Percentiles rank a stretch among this genome's conserved stretches.
Conservation (phyloP, 2,797 vertebrate genomes). For the Zenarchopterus dispar region DNA sequence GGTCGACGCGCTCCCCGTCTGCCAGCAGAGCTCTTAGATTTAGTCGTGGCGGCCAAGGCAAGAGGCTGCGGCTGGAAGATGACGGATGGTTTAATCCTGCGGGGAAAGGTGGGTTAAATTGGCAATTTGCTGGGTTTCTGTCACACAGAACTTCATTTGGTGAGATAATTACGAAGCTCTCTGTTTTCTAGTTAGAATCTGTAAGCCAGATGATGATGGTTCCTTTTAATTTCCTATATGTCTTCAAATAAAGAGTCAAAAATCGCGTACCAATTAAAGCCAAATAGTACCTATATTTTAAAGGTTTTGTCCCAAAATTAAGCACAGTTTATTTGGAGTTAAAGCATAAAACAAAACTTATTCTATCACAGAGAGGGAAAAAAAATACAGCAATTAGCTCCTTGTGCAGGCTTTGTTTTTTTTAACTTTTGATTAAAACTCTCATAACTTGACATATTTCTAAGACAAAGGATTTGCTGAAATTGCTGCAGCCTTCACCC, state of each 20-base stretch:
- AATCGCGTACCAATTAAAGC: background rate
- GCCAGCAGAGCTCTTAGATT: constrained; percentile 55
- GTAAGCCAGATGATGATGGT: constrained; percentile 5
- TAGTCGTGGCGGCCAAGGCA: constrained; percentile 4
- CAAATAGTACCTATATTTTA: background rate
- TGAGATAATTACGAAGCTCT: constrained; percentile 28
- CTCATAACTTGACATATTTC: too few relatives aligned
- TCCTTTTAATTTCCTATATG: background rate
- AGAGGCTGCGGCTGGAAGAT: constrained; percentile 48
- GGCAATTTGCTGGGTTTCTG: background rate
- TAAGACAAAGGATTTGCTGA: too few relatives aligned
- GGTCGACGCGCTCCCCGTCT: constrained; percentile 49
- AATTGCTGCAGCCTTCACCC: too few relatives aligned
- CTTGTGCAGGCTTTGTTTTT: background rate
- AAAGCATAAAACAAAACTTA: background rate
- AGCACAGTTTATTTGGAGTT: background rate
- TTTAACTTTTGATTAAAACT: too few relatives aligned
- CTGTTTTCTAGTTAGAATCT: background rate
- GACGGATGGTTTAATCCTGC: constrained; percentile 38
- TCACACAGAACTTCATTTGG: constrained; percentile 10
- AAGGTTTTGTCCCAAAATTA: background rate
- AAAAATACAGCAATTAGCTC: background rate
- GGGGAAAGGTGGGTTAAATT: constrained; percentile 22
- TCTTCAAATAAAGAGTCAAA: background rate
- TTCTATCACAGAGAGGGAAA: too few relatives aligned